Percentiles rank a stretch among this genome's conserved stretches.
These are phyloP conservation scores for Tiliacea citrago DNA, from an alignment of 2,888 invertebrate genomes.

Conservation along the genomic window DNA sequence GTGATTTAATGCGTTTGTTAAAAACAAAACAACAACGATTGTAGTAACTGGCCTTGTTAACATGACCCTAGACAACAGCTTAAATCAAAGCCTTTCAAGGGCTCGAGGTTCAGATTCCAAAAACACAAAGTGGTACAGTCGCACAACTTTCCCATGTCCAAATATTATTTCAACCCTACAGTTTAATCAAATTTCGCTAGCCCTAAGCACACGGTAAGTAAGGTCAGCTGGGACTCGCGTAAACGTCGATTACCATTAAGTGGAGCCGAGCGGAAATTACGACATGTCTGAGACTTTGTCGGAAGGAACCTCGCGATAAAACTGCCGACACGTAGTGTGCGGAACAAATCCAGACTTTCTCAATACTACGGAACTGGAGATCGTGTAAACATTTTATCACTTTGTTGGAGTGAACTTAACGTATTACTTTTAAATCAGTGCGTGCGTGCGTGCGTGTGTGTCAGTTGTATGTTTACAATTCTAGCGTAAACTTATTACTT, in stretches of 20 bases:
- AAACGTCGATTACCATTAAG: slow-evolving; percentile 71
- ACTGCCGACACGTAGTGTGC: slow-evolving; percentile 49
- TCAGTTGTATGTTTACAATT: neutral
- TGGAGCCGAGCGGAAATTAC: slow-evolving; percentile 72
- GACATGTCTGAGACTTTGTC: slow-evolving; percentile 64
- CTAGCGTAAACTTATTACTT: neutral
- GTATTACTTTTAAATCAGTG: neutral
- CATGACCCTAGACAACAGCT: neutral
- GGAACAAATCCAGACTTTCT: slow-evolving; percentile 51
- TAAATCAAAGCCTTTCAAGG: neutral
- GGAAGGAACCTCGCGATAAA: slow-evolving; percentile 54
- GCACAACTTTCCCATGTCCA: slow-evolving; percentile 5
- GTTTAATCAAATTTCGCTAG: slow-evolving; percentile 43
- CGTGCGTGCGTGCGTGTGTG: too few relatives aligned
- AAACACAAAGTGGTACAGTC: slow-evolving; percentile 8
- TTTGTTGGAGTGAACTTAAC: slow-evolving; percentile 21
- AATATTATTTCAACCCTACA: slow-evolving; percentile 41
- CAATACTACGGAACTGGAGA: slow-evolving; percentile 8
- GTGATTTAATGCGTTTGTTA: neutral
- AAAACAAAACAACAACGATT: neutral
- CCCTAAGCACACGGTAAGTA: slow-evolving; percentile 44
- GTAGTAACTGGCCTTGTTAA: neutral
- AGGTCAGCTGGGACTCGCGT: slow-evolving; percentile 45
- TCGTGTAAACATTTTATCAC: slow-evolving; percentile 36
- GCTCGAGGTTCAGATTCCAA: neutral